Base-by-base conservation (phyloP, 2,888 invertebrate genomes). In the Azorinus chamasolen region DNA sequence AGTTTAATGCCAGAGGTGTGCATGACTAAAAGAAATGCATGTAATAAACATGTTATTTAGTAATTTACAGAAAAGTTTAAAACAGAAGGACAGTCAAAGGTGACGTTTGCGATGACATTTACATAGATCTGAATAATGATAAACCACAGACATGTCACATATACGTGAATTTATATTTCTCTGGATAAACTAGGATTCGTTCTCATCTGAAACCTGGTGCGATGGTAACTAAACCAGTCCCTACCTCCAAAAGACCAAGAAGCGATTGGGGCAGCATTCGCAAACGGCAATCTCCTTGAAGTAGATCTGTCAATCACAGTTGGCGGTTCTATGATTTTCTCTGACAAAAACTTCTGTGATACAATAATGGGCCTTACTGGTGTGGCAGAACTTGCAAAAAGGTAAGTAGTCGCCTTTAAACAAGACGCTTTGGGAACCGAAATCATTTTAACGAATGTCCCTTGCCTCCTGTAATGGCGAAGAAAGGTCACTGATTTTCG, bases 381-480 rank as follows among this genome's bases (percentile, higher is more conserved):
- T 22, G 77, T 75, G 22, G 80, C 24, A 10, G 77, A 58, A 32
- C 72, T 79, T 16, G 89, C 84, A 20, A 88, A 84, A 51, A 87
- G 73, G 58, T 88, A 86, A 25, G 85, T 70, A 20, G 85, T 83
- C 22, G 89, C 90, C 45, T 83, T 70, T 32, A 76, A 22, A 55
- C 85, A 64, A 48, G 80, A 70, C 20, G 80, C 59, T 79, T 83
- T 87, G 5, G 85, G 84, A 32, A 85, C 41, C 45, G 83, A 71
- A 55, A 85, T 83, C 87, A 87, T 87, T 73, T 80, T 84, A 24
- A 20, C n/a, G 5, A 2, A 1, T 25, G 45, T 37, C 48, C 48
- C 53, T 46, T 53, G 50, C 39, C 51, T 24, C 18, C 45, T 37
- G 43, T 37, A 59, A 59, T 69, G 66, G 74, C 71, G 73, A 66